A percentile compares a stretch with the other conserved stretches of the same genome.
phyloP scores from a whole-genome alignment of 1,140 invertebrate species.

The Drosophila quadrilineata region DNA sequence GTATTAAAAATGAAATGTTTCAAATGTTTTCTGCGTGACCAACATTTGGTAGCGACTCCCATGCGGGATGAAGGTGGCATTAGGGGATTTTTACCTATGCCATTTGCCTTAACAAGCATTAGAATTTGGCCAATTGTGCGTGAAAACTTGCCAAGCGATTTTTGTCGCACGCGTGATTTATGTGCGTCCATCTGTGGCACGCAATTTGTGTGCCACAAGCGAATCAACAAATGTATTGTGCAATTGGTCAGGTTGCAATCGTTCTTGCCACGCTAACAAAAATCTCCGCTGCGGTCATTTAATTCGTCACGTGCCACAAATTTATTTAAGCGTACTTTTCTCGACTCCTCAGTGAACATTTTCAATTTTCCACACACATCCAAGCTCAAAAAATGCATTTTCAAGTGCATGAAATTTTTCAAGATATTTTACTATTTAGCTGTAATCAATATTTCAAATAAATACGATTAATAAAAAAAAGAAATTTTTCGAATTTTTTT shows the following conservation, averaged over 20 bases:
- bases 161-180: conserved; percentile 64
- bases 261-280: conserved; percentile 12
- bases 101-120: conserved; percentile 7
- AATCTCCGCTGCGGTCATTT: conserved; percentile 30
- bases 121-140: conserved; percentile 52
- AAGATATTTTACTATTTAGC: no score
- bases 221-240: conserved; percentile 59
- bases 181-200: conserved; percentile 53
- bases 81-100: conserved; percentile 33
- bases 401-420: no score
- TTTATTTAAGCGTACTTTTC: conserved; percentile 46
- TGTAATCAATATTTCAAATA: no score
- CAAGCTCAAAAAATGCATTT: no score
- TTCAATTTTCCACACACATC: no score
- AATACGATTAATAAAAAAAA: no score
- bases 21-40: not conserved
- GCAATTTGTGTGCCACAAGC: conserved; percentile 45
- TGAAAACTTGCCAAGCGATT: conserved; percentile 47
- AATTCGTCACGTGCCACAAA: conserved; percentile 56
- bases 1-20: conserved; percentile 12
- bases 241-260: conserved; percentile 33
- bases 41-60: not conserved
- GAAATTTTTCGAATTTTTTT: no score
- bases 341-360: no score
- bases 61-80: not conserved